Evolutionary conservation across 1,140 invertebrate genomes (phyloP), one percentile per base, ranked within the genome.

Genomic region (Penaeus chinensis): DNA sequence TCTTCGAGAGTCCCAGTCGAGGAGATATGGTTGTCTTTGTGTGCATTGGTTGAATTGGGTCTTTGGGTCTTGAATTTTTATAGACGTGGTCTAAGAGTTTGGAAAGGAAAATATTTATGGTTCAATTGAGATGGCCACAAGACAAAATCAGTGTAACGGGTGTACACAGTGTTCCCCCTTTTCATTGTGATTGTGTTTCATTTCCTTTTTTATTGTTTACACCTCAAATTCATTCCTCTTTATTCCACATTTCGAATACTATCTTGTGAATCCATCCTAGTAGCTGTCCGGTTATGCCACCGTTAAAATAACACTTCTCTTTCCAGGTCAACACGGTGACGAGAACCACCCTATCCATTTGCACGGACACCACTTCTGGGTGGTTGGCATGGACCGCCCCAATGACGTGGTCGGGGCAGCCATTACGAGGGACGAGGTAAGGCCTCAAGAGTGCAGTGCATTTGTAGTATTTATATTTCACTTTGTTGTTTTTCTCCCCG

Each of bases 341-440:
- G 96, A 96, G 1, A 97, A 97, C 92, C 96, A 98, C 93, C 96
- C 96, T 0, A 96, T 97, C 89, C 97, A 97, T 91, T 92, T 98
- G 82, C 97, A 98, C 90, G 97, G 97, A 0, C 94, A 96, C 91
- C 94, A 94, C 78, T 97, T 98, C 91, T 94, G 96, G 87, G 96
- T 97, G 7, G 93, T 97, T 0, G 96, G 94, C 0, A 95, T 97
- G 94, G 94, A 96, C 91, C 93, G 95, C 69, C 86, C 86, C 32
- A 63, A 77, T 11, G 86, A 87, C 47, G 78, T 87, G 1, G 27
- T 42, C 18, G 80, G 74, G 18, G 61, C 80, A 61, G 19, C n/a
- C 71, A 87, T 83, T 24, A 87, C 80, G 11, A 80, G 37, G 4
- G 37, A 42, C 37, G 27, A 87, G 42, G 80, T 83, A 32, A 66